Evolutionary conservation across 1,140 invertebrate genomes (phyloP), one percentile per base, ranked within the genome.

Genomic region (Caenorhabditis briggsae): DNA sequence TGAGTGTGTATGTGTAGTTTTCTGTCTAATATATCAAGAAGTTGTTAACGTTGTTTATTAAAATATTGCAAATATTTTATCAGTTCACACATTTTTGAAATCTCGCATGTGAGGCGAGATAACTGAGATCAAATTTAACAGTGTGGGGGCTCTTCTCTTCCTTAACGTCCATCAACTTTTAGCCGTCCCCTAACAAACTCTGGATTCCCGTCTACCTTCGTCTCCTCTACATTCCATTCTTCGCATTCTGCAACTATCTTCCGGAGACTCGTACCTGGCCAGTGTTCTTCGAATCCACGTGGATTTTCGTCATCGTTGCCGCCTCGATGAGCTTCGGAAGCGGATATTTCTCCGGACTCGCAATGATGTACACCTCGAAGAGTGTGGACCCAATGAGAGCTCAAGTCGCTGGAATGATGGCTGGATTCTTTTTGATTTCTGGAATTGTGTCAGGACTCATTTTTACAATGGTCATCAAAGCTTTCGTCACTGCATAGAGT

Each of bases 291-390:
- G 92, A 93, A 12, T 96, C 95, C 91, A 97, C 99, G 92, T 97
- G 95, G 94, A 93, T 94, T 2, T 98, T 96, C 93, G 96, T 96
- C 94, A 88, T 94, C 41, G 94, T 95, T 33, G 95, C 94, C 0
- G 93, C 95, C 1, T 89, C 96, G 0, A 94, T 98, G 93, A 96
- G 96, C 48, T 93, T 97, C 87, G 95, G 95, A 43, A 96, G 95
- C 84, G 97, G 97, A 0, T 98, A 99, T 92, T 95, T 95, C 89
- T 97, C 96, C 90, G 97, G 96, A 9, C 93, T 98, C 23, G 95
- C 95, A 59, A 98, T 99, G 97, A 98, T 98, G 96, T 98, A 98
- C 94, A 96, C 96, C 86, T 95, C 96, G 61, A 95, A 96, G 88
- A 95, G 94, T 56, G 97, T 98, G 11, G 95, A 96, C 59, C 94